These are phyloP conservation scores for Phania funesta DNA, from an alignment of 2,888 invertebrate genomes.

Conservation along the genomic window DNA sequence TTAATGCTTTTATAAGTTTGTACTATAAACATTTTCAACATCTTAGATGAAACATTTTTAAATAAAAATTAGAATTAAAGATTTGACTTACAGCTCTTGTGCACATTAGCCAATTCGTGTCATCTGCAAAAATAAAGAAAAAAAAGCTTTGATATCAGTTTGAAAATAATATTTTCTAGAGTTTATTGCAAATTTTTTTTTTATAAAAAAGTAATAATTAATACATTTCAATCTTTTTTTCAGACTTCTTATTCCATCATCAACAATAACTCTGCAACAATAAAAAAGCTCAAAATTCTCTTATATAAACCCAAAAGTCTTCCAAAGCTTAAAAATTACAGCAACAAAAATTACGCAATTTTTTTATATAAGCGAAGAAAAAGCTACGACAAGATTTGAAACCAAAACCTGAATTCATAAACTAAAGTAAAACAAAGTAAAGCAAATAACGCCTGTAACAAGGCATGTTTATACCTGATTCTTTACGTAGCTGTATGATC, in stretches of 20 bases:
- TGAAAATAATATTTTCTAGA: not conserved
- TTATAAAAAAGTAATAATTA: not conserved
- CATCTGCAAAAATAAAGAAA: no score
- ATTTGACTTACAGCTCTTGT: no score
- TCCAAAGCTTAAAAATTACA: conserved; percentile 40
- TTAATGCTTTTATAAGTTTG: no score
- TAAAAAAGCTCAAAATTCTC: conserved; percentile 41
- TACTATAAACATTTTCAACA: no score
- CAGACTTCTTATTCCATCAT: conserved; percentile 30
- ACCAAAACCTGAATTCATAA: not conserved
- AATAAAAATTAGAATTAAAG: no score
- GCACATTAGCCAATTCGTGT: no score
- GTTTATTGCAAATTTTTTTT: not conserved
- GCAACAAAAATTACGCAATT: not conserved
- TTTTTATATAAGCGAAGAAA: conserved; percentile 5
- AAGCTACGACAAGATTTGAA: not conserved
- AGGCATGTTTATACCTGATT: conserved; percentile 94
- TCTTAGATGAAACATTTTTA: no score
- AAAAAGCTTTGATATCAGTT: not conserved
- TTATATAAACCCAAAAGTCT: conserved; percentile 47
- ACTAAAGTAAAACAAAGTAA: not conserved
- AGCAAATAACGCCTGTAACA: conserved; percentile 55
- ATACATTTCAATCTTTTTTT: not conserved
- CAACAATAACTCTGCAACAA: not conserved
- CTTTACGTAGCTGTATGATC: conserved; percentile 96